Percentiles rank a stretch among this genome's conserved stretches.
These are phyloP conservation scores for Symphodus melops DNA, from an alignment of 2,113 vertebrate genomes.

Conservation along the genomic window DNA sequence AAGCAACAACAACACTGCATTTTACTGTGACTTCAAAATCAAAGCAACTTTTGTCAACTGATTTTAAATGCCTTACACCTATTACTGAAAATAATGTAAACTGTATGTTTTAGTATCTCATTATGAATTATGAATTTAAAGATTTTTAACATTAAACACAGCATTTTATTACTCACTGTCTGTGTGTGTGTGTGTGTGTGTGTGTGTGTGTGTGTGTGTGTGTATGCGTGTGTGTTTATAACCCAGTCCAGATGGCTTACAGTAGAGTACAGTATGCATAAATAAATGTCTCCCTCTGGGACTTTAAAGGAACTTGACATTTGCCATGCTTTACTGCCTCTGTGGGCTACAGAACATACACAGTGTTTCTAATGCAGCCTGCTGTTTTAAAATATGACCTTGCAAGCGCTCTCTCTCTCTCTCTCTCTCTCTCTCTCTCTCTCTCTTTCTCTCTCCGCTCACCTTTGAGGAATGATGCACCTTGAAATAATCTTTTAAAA, in stretches of 20 bases:
- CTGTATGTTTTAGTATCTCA: too few relatives aligned
- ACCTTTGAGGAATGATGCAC: slow-evolving; percentile 40
- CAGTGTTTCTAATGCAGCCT: slow-evolving; percentile 33
- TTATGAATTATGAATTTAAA: too few relatives aligned
- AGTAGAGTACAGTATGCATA: slow-evolving; percentile 21
- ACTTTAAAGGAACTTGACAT: slow-evolving; percentile 42
- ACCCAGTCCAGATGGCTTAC: slow-evolving; percentile 22
- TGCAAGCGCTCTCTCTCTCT: background rate
- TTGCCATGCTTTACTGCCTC: slow-evolving; percentile 30
- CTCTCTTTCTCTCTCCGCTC: background rate
- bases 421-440: background rate
- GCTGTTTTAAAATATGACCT: slow-evolving; percentile 17
- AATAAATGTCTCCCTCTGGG: slow-evolving; percentile 10
- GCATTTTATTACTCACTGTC: background rate
- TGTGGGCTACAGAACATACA: slow-evolving; percentile 9
- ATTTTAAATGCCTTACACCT: too few relatives aligned
- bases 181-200: too few relatives aligned
- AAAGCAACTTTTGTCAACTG: too few relatives aligned
- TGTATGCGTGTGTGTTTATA: background rate
- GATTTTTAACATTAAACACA: too few relatives aligned
- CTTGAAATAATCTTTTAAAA: slow-evolving; percentile 49
- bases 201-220: too few relatives aligned
- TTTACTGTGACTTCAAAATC: too few relatives aligned
- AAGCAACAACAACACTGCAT: too few relatives aligned
- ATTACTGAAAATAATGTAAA: too few relatives aligned